Evolutionary conservation across 2,113 vertebrate genomes (phyloP).

Genomic region (Ciconia maguari): DNA sequence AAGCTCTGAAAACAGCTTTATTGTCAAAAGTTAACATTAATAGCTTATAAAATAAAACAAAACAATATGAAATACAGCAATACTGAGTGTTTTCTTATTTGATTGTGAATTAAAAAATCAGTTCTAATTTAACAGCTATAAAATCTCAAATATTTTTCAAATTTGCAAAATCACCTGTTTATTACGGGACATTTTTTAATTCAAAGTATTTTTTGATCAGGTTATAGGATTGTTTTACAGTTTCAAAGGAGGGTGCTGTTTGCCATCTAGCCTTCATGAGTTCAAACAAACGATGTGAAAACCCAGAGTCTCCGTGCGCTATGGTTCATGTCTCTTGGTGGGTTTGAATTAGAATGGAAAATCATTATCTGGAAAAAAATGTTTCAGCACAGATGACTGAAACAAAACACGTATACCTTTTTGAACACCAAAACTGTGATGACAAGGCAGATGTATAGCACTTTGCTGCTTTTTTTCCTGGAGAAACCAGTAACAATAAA

Average conservation of each 20-base stretch:
- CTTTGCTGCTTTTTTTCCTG: not conserved
- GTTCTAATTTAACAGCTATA: not conserved
- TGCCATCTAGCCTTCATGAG: not conserved
- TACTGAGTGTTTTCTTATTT: not conserved
- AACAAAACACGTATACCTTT: not conserved
- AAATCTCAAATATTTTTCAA: not conserved
- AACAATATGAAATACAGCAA: not conserved
- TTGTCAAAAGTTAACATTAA: not conserved
- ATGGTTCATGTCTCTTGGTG: not conserved
- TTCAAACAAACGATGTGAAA: not conserved
- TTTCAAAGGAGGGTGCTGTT: not conserved
- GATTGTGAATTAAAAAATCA: not conserved
- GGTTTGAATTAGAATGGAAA: not conserved
- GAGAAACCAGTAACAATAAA: not conserved
- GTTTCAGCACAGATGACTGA: not conserved
- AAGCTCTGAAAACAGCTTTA: not conserved
- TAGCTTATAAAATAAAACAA: not conserved
- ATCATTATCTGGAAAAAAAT: not conserved
- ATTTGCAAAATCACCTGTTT: not conserved
- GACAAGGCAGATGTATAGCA: not conserved
- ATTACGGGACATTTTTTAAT: not conserved
- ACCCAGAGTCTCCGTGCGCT: accelerated
- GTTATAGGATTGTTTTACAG: not conserved
- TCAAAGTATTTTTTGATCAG: not conserved
- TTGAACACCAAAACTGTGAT: not conserved